Percentiles rank a stretch among this genome's conserved stretches.
Conservation (phyloP, 1,140 invertebrate species). For the Bombyx mori region DNA sequence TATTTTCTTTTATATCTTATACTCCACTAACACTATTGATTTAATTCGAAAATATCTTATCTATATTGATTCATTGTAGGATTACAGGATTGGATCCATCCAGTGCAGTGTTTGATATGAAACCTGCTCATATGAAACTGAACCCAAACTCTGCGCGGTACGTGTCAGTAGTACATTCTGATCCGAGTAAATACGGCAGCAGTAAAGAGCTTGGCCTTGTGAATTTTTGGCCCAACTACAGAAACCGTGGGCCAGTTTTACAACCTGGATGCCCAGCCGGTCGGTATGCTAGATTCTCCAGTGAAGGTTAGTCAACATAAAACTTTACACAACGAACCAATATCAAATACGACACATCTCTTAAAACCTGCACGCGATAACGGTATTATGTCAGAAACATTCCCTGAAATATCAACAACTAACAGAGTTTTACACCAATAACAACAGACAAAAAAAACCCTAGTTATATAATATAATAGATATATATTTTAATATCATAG, state of each 20-base stretch:
- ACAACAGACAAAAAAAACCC: no score
- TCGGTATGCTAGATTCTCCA: slow-evolving; percentile 28
- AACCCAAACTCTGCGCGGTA: slow-evolving; percentile 32
- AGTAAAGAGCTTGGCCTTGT: slow-evolving; percentile 32
- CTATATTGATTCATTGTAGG: slow-evolving; percentile 17
- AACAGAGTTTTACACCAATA: no score
- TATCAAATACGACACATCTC: slow-evolving; percentile 2
- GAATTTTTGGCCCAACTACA: slow-evolving; percentile 58
- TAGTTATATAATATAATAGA: no score
- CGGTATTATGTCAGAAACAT: not conserved
- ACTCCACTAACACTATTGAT: no score
- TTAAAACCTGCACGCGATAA: slow-evolving; percentile 41
- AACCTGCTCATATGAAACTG: slow-evolving; percentile 25
- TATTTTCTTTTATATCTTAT: no score
- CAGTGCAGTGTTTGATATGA: slow-evolving; percentile 33
- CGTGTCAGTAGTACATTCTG: slow-evolving; percentile 45
- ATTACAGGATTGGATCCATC: slow-evolving; percentile 56
- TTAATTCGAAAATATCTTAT: not conserved
- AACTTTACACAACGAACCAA: no score
- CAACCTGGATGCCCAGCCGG: slow-evolving; percentile 43
- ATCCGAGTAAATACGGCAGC: slow-evolving; percentile 44
- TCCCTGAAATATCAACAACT: no score
- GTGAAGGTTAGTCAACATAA: slow-evolving; percentile 24
- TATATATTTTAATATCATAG: no score
- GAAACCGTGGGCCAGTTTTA: slow-evolving; percentile 17